Percentiles rank a stretch among this genome's conserved stretches.
phyloP scores from a whole-genome alignment of 1,140 invertebrate genomes.

The Tribolium madens region DNA sequence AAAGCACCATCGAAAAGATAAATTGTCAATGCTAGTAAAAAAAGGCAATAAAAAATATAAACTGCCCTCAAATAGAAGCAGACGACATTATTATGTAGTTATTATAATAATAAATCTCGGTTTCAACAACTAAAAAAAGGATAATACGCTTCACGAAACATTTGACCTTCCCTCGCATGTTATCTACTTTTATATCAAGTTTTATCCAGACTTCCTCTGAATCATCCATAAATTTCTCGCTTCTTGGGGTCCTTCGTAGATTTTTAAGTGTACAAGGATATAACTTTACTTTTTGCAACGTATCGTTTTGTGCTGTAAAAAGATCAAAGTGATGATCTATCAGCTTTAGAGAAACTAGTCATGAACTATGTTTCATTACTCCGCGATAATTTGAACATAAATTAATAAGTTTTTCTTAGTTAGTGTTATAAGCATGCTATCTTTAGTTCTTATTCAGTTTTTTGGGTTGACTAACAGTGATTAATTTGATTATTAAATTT shows the following conservation, averaged over 20 bases:
- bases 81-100: conserved; percentile 55
- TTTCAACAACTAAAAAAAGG: conserved; percentile 51
- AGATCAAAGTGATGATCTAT: neutral
- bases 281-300: conserved; percentile 32
- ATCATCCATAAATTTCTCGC: conserved; percentile 50
- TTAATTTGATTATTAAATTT: no score
- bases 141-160: conserved; percentile 54
- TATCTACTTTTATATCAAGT: conserved; percentile 52
- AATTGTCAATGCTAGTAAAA: conserved; percentile 5
- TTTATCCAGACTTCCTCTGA: conserved; percentile 49
- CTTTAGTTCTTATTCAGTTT: no score
- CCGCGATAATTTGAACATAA: no score
- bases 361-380: no score
- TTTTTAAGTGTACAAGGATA: conserved; percentile 46
- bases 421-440: no score
- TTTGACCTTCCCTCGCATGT: conserved; percentile 54
- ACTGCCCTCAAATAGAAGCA: conserved; percentile 34
- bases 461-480: no score
- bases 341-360: neutral
- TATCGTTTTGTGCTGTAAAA: conserved; percentile 26
- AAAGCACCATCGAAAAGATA: neutral
- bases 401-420: no score
- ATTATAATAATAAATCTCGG: conserved; percentile 57
- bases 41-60: conserved; percentile 31
- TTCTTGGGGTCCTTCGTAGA: conserved; percentile 28